Evolutionary conservation across 2,797 vertebrate genomes (phyloP).

Genomic region (Nasua narica): DNA sequence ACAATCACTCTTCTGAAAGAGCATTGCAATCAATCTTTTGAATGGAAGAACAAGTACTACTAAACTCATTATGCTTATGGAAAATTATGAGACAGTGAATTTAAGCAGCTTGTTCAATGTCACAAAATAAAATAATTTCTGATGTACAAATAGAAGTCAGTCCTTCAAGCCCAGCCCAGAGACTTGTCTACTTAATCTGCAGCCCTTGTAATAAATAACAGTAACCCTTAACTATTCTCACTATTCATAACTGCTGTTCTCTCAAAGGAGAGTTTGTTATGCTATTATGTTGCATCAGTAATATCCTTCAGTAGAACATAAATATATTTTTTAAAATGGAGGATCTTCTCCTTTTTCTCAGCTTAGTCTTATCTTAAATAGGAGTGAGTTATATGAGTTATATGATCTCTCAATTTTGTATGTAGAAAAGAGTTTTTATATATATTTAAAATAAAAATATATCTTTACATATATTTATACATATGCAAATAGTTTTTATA

Average conservation of each 20-base stretch:
- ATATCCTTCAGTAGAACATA: background rate
- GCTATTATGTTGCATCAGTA: background rate
- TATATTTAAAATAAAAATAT: background rate
- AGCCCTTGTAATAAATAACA: background rate
- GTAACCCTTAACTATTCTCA: background rate
- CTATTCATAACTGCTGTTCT: background rate
- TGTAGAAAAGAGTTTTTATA: background rate
- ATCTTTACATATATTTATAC: background rate
- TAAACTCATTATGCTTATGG: constrained; percentile 19
- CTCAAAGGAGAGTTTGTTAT: background rate
- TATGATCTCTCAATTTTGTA: background rate
- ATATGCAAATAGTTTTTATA: background rate
- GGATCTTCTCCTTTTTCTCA: background rate
- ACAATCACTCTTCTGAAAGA: constrained; percentile 40
- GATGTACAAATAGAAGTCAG: background rate
- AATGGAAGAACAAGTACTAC: constrained; percentile 24
- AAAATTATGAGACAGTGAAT: constrained; percentile 47
- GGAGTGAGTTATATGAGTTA: background rate
- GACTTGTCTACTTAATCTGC: background rate
- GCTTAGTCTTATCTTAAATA: background rate
- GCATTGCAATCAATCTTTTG: constrained; percentile 43
- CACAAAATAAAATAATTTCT: constrained; percentile 60
- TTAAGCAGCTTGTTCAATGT: constrained; percentile 60
- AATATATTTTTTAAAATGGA: background rate
- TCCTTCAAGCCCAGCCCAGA: background rate